Evolutionary conservation across 53 echinoderm and acorn worm genomes (phyloP).

Genomic region (Antedon mediterranea): DNA sequence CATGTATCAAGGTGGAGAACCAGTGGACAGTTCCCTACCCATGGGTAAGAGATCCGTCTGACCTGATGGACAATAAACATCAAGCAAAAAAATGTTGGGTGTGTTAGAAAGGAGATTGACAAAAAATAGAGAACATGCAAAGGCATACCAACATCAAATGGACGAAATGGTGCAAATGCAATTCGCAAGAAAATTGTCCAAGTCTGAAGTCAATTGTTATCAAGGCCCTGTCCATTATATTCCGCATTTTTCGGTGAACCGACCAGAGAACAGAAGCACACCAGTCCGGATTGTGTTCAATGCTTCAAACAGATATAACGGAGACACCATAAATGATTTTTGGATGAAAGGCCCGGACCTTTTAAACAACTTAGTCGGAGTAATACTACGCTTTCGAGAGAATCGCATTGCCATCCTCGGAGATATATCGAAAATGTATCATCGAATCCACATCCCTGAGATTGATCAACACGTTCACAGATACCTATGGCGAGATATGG

Average conservation of each 20-base stretch:
- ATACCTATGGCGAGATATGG: constrained; percentile 22
- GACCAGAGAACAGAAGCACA: constrained; percentile 22
- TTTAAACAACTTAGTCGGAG: constrained; percentile 5
- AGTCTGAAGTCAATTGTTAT: constrained; percentile 6
- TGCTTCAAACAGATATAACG: constrained; percentile 23
- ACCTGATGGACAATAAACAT: background rate
- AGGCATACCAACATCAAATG: constrained; percentile 25
- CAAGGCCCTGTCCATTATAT: constrained; percentile 25
- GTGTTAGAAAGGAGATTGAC: constrained; percentile 8
- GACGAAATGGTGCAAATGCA: constrained; percentile 15
- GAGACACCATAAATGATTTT: constrained; percentile 14
- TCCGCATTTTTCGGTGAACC: constrained; percentile 27
- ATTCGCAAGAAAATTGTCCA: constrained; percentile 8
- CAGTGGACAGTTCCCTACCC: constrained; percentile 10
- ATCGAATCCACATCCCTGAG: constrained; percentile 19
- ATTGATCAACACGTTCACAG: constrained; percentile 24
- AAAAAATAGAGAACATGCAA: constrained; percentile 8
- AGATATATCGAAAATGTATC: constrained; percentile 9
- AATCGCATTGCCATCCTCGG: constrained; percentile 10
- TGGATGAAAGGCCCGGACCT: background rate
- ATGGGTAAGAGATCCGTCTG: no score
- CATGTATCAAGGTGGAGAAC: constrained; percentile 11
- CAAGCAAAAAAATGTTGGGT: constrained; percentile 9
- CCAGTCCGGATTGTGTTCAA: constrained; percentile 31
- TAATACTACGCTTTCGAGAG: constrained; percentile 10